Conservation (phyloP, 2,113 vertebrate species). For the Noturus placidus region DNA sequence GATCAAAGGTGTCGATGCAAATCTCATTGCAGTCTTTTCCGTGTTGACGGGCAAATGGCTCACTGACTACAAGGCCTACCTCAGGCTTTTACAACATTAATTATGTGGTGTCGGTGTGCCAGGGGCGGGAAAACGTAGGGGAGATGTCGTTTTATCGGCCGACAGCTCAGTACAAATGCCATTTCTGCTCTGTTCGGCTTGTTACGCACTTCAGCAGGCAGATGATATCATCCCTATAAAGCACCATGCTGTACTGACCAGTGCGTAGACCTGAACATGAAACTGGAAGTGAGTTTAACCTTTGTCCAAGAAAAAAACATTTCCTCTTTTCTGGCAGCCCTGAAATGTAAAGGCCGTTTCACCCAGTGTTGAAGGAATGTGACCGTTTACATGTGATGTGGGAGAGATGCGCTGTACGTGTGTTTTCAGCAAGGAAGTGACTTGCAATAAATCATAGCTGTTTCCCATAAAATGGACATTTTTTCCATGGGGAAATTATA, state of each 20-base stretch:
- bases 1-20: neutral
- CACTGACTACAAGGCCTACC: neutral
- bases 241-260: neutral
- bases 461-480: neutral
- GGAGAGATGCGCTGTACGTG: neutral
- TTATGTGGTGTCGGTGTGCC: neutral
- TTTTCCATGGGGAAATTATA: neutral
- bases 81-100: neutral
- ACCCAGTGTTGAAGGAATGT: neutral
- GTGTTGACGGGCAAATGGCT: neutral
- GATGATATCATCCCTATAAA: neutral
- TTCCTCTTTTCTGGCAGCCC: neutral
- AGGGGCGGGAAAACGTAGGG: neutral
- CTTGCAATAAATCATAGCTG: neutral
- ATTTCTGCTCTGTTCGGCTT: neutral
- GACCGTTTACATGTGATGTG: neutral
- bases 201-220: neutral
- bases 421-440: neutral
- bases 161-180: neutral
- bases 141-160: neutral
- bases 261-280: neutral
- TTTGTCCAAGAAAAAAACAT: neutral
- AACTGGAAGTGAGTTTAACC: neutral
- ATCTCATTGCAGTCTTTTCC: neutral
- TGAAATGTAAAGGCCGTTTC: neutral